Conservation (phyloP, 2,113 vertebrate species). For the Alethe castanea region DNA sequence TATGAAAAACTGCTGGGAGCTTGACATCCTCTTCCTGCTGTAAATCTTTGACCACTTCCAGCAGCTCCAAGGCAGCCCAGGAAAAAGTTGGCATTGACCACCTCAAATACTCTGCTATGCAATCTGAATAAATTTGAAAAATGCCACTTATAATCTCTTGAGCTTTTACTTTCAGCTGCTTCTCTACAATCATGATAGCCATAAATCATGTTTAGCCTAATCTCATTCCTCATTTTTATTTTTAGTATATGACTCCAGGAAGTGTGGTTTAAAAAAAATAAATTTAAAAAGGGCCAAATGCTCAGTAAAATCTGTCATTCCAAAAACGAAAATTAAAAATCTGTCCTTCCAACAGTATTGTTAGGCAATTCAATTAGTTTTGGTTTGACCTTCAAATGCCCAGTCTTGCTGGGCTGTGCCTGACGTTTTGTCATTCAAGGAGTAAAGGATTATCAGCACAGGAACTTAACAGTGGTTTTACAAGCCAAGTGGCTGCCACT, state of each 20-base stretch:
- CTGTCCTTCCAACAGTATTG: neutral
- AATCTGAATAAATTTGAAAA: neutral
- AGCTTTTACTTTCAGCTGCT: neutral
- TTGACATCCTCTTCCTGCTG: neutral
- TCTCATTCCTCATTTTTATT: slow-evolving; percentile 7
- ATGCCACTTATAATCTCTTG: neutral
- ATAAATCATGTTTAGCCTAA: neutral
- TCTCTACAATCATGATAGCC: neutral
- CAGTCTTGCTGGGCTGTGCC: neutral
- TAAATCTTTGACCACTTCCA: neutral
- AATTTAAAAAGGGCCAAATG: neutral
- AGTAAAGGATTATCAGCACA: neutral
- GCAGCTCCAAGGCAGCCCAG: neutral
- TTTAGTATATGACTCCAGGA: neutral
- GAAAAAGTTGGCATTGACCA: neutral
- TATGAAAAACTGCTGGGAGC: neutral
- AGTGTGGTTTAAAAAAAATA: neutral
- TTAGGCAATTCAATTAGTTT: neutral
- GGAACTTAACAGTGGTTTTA: neutral
- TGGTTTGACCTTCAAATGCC: neutral
- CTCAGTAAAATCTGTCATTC: neutral
- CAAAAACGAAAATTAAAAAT: neutral
- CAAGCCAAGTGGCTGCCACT: neutral
- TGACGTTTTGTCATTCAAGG: neutral
- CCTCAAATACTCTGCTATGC: neutral